Percentiles rank a stretch among this genome's conserved stretches.
Conservation (phyloP, 2,888 invertebrate species). For the Cheilosia scutellata region DNA sequence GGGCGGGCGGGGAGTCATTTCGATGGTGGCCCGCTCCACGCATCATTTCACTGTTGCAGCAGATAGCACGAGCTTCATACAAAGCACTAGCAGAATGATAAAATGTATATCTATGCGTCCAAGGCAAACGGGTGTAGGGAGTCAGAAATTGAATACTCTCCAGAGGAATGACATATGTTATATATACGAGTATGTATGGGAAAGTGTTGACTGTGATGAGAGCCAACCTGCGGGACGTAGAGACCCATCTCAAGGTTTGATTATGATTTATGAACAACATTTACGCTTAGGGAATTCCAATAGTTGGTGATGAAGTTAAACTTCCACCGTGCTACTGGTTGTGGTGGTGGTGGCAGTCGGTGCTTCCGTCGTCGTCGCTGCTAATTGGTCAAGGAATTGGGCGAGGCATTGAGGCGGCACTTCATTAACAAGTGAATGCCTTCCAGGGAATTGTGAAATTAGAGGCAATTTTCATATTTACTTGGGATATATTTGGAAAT, state of each 20-base stretch:
- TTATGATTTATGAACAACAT: constrained; percentile 74
- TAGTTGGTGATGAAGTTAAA: constrained; percentile 51
- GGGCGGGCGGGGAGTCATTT: constrained; percentile 16
- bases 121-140: neutral
- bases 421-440: constrained; percentile 15
- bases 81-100: neutral
- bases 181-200: neutral
- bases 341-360: neutral
- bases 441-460: constrained; percentile 42
- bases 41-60: constrained; percentile 32
- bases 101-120: neutral
- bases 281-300: constrained; percentile 65
- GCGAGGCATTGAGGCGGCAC: constrained; percentile 9
- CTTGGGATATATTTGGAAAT: neutral
- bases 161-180: constrained; percentile 32
- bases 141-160: constrained; percentile 67
- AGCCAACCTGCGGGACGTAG: constrained; percentile 51
- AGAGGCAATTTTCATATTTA: constrained; percentile 14
- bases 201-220: constrained; percentile 59
- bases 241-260: constrained; percentile 61
- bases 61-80: neutral
- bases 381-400: constrained; percentile 45
- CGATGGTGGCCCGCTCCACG: constrained; percentile 21
- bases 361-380: neutral
- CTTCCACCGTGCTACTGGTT: constrained; percentile 16